Evolutionary conservation across 2,113 vertebrate species (phyloP).

Genomic region (Sylvia atricapilla): DNA sequence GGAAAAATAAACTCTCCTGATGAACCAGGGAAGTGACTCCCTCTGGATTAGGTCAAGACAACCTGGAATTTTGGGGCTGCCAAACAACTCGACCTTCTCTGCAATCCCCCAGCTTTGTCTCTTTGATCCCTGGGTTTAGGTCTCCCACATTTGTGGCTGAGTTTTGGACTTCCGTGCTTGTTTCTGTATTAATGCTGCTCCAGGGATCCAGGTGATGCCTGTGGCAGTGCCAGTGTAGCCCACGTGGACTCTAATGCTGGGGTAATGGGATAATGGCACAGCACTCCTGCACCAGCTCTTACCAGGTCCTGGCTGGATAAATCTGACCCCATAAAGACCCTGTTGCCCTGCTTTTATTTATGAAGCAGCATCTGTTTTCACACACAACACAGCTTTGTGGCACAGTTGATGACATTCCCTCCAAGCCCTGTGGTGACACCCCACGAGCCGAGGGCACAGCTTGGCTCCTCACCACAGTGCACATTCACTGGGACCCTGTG

Average conservation of each 20-base stretch:
- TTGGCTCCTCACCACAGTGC: fast-evolving
- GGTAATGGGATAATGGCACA: neutral
- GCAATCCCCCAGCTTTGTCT: neutral
- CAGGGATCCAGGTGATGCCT: fast-evolving
- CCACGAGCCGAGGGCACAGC: fast-evolving
- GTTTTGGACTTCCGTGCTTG: neutral
- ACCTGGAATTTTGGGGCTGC: neutral
- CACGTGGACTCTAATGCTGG: neutral
- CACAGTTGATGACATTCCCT: fast-evolving
- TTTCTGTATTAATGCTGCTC: neutral
- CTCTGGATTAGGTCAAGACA: neutral
- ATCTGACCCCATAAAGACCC: neutral
- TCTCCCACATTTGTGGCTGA: neutral
- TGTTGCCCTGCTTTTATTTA: neutral
- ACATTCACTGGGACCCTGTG: fast-evolving
- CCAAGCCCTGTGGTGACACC: neutral
- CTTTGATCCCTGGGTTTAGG: neutral
- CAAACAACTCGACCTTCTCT: neutral
- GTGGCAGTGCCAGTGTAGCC: too few relatives aligned
- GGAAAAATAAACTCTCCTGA: neutral
- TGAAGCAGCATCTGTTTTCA: neutral
- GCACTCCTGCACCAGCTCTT: neutral
- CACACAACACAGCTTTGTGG: neutral
- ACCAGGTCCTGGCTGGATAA: neutral
- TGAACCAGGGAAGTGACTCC: neutral